phyloP scores from a whole-genome alignment of 2,113 vertebrate genomes.

The Melanocharis versteri region DNA sequence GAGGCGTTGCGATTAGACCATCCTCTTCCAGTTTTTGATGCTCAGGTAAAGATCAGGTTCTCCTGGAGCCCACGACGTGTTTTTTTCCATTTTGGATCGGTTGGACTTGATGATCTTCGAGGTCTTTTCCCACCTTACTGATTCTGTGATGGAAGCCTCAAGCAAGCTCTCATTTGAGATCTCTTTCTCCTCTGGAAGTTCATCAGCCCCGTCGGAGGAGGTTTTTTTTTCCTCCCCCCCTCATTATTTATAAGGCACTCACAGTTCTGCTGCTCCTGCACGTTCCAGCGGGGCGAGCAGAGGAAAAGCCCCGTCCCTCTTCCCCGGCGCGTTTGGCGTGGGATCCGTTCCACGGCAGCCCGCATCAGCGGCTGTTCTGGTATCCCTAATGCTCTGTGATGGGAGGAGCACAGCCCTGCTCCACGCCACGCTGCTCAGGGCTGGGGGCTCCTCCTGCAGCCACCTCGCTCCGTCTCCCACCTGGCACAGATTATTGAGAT shows the following conservation, averaged over 20 bases:
- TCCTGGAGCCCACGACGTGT: neutral
- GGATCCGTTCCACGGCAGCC: slow-evolving; percentile 37
- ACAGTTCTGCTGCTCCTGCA: neutral
- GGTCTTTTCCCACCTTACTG: neutral
- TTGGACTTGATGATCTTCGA: neutral
- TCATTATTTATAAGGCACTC: neutral
- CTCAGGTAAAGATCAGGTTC: rapidly evolving
- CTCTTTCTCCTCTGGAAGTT: neutral
- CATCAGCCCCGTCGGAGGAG: rapidly evolving
- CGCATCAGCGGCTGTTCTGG: slow-evolving; percentile 34
- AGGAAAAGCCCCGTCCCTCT: slow-evolving; percentile 42
- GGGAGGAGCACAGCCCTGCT: neutral
- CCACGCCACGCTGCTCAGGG: neutral
- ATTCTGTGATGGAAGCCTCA: neutral
- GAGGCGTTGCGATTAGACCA: rapidly evolving
- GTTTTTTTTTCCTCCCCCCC: rapidly evolving
- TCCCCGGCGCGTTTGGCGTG: slow-evolving; percentile 6
- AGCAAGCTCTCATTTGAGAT: neutral
- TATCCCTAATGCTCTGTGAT: slow-evolving; percentile 17
- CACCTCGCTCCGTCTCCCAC: neutral
- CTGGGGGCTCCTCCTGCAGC: neutral
- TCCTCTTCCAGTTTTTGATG: neutral
- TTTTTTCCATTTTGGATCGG: neutral
- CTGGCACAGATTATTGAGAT: slow-evolving; percentile 24
- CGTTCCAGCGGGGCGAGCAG: neutral